A percentile compares a stretch with the other conserved stretches of the same genome.
Evolutionary conservation across 2,888 invertebrate genomes (phyloP).

Genomic region (Notocelia uddmanniana): DNA sequence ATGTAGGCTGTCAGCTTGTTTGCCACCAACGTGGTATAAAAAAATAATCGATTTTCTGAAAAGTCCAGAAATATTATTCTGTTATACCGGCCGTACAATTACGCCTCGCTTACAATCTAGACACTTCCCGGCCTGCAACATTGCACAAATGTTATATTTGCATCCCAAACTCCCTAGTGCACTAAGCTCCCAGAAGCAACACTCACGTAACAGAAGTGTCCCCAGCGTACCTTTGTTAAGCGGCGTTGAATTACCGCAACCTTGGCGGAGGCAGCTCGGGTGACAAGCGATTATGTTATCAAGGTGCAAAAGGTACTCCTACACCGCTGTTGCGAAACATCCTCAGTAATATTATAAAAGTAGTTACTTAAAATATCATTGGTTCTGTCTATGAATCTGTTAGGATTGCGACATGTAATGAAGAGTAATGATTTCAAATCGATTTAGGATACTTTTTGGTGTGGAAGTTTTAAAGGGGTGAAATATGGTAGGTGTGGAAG

Average conservation of each 20-base stretch:
- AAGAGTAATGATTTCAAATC: too few relatives aligned
- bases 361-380: too few relatives aligned
- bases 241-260: conserved; percentile 56
- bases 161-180: background rate
- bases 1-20: too few relatives aligned
- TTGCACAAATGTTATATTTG: background rate
- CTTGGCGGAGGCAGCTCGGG: conserved; percentile 52
- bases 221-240: conserved; percentile 38
- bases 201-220: conserved; percentile 1
- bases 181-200: background rate
- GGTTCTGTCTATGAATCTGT: background rate
- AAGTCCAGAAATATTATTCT: too few relatives aligned
- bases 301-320: conserved; percentile 12
- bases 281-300: conserved; percentile 53
- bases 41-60: too few relatives aligned
- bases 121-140: background rate
- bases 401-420: too few relatives aligned
- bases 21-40: too few relatives aligned
- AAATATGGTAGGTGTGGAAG: too few relatives aligned
- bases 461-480: too few relatives aligned
- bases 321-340: background rate
- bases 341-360: background rate
- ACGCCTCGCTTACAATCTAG: too few relatives aligned
- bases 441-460: too few relatives aligned
- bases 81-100: too few relatives aligned